These are phyloP conservation scores for Brenthis ino DNA, from an alignment of 2,888 invertebrate genomes.

Conservation along the genomic window DNA sequence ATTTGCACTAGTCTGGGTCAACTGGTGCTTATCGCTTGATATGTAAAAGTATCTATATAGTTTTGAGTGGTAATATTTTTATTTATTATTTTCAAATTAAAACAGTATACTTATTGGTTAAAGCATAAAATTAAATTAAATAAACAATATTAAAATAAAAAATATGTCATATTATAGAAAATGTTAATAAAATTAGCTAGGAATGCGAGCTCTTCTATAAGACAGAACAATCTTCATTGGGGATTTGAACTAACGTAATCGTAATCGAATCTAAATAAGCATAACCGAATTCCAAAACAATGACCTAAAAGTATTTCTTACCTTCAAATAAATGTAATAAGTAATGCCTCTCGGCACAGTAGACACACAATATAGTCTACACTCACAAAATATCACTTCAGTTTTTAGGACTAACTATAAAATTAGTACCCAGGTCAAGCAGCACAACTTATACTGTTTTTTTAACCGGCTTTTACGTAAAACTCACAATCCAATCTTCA, in stretches of 20 bases:
- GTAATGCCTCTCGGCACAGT: constrained; percentile 59
- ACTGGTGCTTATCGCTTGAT: too few relatives aligned
- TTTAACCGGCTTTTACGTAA: constrained; percentile 52
- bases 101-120: too few relatives aligned
- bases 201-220: too few relatives aligned
- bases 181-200: too few relatives aligned
- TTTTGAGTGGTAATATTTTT: too few relatives aligned
- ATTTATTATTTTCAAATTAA: too few relatives aligned
- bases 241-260: constrained; percentile 30
- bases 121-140: too few relatives aligned
- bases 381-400: constrained; percentile 66
- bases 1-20: too few relatives aligned
- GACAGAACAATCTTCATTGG: neutral
- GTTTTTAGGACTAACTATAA: constrained; percentile 48
- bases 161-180: too few relatives aligned
- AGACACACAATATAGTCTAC: constrained; percentile 67
- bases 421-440: constrained; percentile 57
- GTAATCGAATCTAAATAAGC: constrained; percentile 41
- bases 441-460: constrained; percentile 62
- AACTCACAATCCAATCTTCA: constrained; percentile 59
- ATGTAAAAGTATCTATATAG: too few relatives aligned
- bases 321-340: constrained; percentile 55
- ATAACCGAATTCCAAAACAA: constrained; percentile 36
- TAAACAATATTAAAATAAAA: too few relatives aligned
- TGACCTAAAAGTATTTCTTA: constrained; percentile 45